Percentiles rank a stretch among this genome's conserved stretches.
Conservation (phyloP, 2,797 vertebrate genomes). For the Anas flavirostris region DNA sequence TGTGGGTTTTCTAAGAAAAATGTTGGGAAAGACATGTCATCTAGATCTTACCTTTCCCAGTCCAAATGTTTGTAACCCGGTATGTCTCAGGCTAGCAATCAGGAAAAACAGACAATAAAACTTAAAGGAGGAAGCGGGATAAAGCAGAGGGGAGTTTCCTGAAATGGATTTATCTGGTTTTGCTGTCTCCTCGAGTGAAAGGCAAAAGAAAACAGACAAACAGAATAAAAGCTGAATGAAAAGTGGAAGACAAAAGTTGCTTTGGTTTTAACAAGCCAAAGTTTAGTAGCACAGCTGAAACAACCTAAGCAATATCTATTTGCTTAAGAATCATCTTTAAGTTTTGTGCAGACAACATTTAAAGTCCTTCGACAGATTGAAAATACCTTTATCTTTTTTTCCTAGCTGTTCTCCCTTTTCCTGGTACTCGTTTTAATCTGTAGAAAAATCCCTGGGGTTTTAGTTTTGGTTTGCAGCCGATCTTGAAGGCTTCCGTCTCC, state of each 20-base stretch:
- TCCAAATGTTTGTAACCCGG: background rate
- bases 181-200: background rate
- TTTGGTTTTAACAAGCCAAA: background rate
- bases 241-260: background rate
- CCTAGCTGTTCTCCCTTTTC: background rate
- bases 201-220: background rate
- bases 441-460: background rate
- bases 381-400: background rate
- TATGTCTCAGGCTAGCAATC: background rate
- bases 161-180: background rate
- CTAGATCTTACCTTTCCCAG: constrained; percentile 20
- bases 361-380: background rate
- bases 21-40: background rate
- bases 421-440: background rate
- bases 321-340: background rate
- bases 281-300: constrained; percentile 14
- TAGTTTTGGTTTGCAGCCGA: background rate
- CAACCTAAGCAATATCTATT: background rate
- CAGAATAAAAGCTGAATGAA: background rate
- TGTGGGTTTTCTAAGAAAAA: background rate
- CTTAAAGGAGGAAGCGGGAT: background rate
- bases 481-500: background rate
- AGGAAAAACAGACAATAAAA: background rate
- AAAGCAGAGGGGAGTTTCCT: background rate
- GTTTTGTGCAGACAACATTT: background rate